These are phyloP conservation scores for Neogale vison DNA, from an alignment of 2,113 vertebrate genomes.

Conservation along the genomic window DNA sequence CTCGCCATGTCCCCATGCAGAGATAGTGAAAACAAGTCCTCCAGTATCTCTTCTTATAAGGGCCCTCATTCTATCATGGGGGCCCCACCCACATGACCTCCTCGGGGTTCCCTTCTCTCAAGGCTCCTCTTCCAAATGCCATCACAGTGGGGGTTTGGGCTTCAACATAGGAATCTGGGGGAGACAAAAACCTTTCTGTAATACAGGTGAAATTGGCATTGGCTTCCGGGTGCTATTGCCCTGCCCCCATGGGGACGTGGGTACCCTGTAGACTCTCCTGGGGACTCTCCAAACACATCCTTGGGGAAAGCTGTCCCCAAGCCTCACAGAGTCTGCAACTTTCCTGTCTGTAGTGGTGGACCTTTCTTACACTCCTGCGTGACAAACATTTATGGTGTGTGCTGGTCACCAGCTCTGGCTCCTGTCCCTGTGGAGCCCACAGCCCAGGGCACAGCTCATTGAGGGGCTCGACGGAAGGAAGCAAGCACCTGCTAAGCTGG, in stretches of 20 bases:
- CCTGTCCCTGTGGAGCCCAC: background rate
- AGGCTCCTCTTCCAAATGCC: background rate
- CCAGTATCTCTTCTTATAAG: background rate
- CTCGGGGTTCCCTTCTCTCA: background rate
- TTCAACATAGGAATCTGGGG: background rate
- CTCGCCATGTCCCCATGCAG: rapidly evolving
- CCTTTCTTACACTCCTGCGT: background rate
- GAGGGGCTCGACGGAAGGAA: background rate
- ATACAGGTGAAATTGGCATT: background rate
- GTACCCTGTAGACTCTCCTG: background rate
- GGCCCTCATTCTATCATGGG: background rate
- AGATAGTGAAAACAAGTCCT: background rate
- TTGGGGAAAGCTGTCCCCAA: background rate
- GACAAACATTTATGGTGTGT: background rate
- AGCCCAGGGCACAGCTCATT: background rate
- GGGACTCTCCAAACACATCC: background rate
- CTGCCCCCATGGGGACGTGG: background rate
- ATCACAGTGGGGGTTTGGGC: background rate
- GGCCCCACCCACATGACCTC: background rate
- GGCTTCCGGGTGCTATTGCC: background rate
- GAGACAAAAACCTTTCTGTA: no score
- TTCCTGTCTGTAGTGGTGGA: background rate
- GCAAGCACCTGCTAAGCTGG: background rate
- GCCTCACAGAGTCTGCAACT: background rate
- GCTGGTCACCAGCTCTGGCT: background rate